A percentile compares a stretch with the other conserved stretches of the same genome.
Conservation (phyloP, 37 sponge, comb jelly and placozoan species). For the Petrosia ficiformis region DNA sequence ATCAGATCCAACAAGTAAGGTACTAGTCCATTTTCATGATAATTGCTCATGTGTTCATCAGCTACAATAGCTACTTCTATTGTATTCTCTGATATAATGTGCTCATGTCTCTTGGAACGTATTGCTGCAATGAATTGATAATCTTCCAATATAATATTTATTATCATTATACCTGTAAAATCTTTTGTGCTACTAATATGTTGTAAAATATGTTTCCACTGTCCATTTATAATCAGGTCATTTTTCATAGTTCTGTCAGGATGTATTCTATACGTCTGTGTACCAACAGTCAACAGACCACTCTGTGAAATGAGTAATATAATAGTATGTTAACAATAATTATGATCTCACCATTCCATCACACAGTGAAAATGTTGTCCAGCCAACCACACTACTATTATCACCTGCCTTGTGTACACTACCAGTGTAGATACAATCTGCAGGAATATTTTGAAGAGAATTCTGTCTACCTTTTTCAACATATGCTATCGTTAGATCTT, state of each 20-base stretch:
- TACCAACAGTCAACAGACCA: not conserved
- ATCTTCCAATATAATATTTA: not conserved
- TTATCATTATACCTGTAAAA: not conserved
- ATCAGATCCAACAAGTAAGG: constrained; percentile 45
- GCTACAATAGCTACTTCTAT: constrained; percentile 47
- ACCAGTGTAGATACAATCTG: not conserved
- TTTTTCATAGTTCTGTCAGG: not conserved
- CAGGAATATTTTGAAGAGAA: no score
- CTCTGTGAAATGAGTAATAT: constrained; percentile 1
- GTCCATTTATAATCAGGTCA: not conserved
- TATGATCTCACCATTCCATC: not conserved
- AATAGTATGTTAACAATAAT: not conserved
- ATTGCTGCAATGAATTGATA: not conserved
- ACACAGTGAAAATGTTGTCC: not conserved
- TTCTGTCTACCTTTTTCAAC: no score
- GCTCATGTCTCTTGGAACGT: constrained; percentile 7
- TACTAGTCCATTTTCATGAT: constrained; percentile 14
- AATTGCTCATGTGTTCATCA: constrained; percentile 26
- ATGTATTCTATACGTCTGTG: not conserved
- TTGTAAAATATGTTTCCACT: no score
- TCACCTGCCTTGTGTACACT: not conserved
- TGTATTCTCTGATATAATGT: constrained; percentile 2
- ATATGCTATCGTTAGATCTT: no score
- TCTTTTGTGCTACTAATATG: no score
- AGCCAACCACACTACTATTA: not conserved